Evolutionary conservation across 2,113 vertebrate genomes (phyloP).

Genomic region (Centropus unirufus): DNA sequence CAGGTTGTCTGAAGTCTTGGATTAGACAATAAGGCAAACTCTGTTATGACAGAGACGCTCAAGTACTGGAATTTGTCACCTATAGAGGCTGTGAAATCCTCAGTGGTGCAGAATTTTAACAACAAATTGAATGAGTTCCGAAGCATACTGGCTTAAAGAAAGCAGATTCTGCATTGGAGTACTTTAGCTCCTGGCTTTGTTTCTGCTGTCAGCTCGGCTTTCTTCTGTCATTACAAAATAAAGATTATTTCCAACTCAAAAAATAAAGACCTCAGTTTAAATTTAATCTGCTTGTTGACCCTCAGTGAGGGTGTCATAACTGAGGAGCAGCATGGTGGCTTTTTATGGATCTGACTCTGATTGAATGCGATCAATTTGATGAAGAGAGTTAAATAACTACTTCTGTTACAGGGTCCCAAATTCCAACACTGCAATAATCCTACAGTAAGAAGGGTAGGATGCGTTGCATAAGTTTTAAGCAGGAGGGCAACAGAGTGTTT

Average conservation of each 20-base stretch:
- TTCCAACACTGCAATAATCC: fast-evolving
- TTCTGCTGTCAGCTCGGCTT: not conserved
- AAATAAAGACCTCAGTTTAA: not conserved
- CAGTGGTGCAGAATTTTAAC: not conserved
- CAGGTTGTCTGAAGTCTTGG: not conserved
- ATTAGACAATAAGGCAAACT: not conserved
- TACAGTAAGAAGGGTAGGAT: not conserved
- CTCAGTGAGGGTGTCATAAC: not conserved
- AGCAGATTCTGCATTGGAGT: not conserved
- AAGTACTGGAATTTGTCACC: not conserved
- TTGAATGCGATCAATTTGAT: not conserved
- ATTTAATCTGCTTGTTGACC: not conserved
- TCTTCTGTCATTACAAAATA: not conserved
- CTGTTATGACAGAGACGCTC: not conserved
- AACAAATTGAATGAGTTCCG: not conserved
- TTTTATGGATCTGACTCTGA: not conserved
- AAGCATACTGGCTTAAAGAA: not conserved
- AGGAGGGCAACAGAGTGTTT: not conserved
- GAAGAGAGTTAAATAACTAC: not conserved
- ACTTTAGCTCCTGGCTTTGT: not conserved
- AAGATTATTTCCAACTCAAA: not conserved
- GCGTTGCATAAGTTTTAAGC: not conserved
- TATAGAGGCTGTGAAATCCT: not conserved
- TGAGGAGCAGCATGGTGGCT: not conserved
- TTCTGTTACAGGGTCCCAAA: not conserved